Percentiles rank a stretch among this genome's conserved stretches.
Evolutionary conservation across 2,113 vertebrate species (phyloP).

Genomic region (Polypterus senegalus): DNA sequence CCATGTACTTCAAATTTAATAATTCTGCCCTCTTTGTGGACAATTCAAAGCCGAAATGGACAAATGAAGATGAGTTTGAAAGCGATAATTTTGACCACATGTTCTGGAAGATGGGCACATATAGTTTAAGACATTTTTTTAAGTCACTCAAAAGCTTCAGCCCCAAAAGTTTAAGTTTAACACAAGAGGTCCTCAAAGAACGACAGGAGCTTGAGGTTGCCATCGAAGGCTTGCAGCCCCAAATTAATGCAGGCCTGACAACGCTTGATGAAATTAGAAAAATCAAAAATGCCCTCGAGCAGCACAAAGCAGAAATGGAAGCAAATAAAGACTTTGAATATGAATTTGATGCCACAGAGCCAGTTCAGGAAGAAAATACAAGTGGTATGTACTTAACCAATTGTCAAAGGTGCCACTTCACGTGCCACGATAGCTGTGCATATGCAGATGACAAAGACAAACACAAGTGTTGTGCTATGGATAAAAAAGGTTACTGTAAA

Average conservation of each 20-base stretch:
- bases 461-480: neutral
- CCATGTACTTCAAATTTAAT: conserved; percentile 22
- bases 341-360: neutral
- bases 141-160: neutral
- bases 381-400: neutral
- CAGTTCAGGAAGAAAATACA: neutral
- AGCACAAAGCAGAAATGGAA: conserved; percentile 7
- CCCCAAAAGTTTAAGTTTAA: conserved; percentile 10
- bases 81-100: conserved; percentile 2
- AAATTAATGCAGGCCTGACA: conserved; percentile 6
- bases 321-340: conserved; percentile 21
- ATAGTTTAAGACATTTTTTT: conserved; percentile 21
- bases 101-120: conserved; percentile 18
- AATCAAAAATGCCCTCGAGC: conserved; percentile 6
- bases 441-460: neutral
- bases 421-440: neutral
- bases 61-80: no score
- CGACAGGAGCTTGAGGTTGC: conserved; percentile 6
- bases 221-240: conserved; percentile 14
- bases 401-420: neutral
- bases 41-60: no score
- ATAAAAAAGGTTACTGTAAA: neutral
- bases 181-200: conserved; percentile 10
- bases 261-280: conserved; percentile 18
- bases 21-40: conserved; percentile 7